phyloP scores from a whole-genome alignment of 2,888 invertebrate genomes.

The Gastrophysa polygoni region DNA sequence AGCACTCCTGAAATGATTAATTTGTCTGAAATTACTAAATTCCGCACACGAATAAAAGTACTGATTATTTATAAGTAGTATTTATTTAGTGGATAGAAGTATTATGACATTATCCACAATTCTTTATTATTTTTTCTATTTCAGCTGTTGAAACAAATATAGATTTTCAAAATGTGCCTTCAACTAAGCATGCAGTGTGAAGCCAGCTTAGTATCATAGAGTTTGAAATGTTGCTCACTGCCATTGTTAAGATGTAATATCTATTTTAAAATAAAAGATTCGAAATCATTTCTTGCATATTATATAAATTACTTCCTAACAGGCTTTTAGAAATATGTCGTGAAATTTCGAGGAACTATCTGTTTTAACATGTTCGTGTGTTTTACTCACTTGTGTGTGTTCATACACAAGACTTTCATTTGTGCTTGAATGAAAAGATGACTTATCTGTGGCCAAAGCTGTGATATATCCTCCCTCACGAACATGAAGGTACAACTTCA shows the following conservation, averaged over 20 bases:
- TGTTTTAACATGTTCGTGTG: too few relatives aligned
- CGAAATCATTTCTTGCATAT: background rate
- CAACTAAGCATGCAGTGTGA: conserved; percentile 29
- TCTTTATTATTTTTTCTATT: conserved; percentile 18
- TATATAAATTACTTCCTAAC: too few relatives aligned
- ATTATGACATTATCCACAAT: conserved; percentile 21
- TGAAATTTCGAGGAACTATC: too few relatives aligned
- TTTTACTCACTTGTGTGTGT: too few relatives aligned
- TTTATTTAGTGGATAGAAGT: conserved; percentile 17
- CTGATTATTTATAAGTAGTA: conserved; percentile 28
- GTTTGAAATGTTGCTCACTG: conserved; percentile 39
- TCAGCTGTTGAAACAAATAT: conserved; percentile 5
- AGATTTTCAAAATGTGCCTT: conserved; percentile 35
- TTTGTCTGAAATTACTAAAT: conserved; percentile 10
- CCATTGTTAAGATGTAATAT: conserved; percentile 34
- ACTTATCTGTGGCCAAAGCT: too few relatives aligned
- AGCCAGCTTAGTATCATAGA: conserved; percentile 30
- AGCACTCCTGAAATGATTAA: background rate
- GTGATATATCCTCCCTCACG: too few relatives aligned
- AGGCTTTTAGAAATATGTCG: too few relatives aligned
- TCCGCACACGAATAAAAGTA: conserved; percentile 22
- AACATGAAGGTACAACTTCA: too few relatives aligned
- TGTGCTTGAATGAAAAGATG: too few relatives aligned
- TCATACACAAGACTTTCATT: too few relatives aligned
- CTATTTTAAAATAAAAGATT: conserved; percentile 26